Percentiles rank a stretch among this genome's conserved stretches.
Evolutionary conservation across 2,888 invertebrate species (phyloP).

Genomic region (Acleris holmiana): DNA sequence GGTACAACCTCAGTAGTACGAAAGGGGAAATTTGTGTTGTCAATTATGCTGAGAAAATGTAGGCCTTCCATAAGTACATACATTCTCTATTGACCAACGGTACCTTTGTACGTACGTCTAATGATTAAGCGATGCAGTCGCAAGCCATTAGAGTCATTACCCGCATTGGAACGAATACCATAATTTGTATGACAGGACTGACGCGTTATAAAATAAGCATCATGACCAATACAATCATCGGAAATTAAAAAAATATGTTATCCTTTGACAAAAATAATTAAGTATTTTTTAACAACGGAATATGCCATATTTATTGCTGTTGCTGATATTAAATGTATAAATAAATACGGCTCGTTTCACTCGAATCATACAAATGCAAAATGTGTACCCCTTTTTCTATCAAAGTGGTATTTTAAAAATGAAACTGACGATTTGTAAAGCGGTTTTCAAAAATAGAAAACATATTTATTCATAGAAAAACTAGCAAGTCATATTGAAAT

Average conservation of each 20-base stretch:
- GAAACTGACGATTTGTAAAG: background rate
- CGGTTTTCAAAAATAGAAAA: background rate
- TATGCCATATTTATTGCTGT: too few relatives aligned
- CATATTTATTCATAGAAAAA: background rate
- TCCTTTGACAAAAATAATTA: too few relatives aligned
- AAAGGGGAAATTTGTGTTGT: slow-evolving; percentile 4
- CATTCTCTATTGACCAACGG: too few relatives aligned
- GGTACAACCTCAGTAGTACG: background rate
- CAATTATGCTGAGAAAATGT: background rate
- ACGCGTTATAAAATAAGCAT: background rate
- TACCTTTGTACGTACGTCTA: too few relatives aligned
- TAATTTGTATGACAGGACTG: slow-evolving; percentile 1
- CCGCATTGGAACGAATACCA: slow-evolving; percentile 5
- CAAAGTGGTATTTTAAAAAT: background rate
- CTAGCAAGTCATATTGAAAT: background rate
- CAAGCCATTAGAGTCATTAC: slow-evolving; percentile 12
- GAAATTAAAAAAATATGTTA: too few relatives aligned
- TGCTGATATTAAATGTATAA: too few relatives aligned
- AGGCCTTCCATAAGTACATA: background rate
- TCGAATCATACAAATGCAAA: too few relatives aligned
- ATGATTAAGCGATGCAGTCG: background rate
- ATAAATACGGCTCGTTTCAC: too few relatives aligned
- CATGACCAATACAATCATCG: too few relatives aligned
- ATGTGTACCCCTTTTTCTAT: too few relatives aligned
- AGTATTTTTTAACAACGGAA: too few relatives aligned